Evolutionary conservation across 1,140 invertebrate species (phyloP), one percentile per base, ranked within the genome.

Genomic region (Carposina sasakii): DNA sequence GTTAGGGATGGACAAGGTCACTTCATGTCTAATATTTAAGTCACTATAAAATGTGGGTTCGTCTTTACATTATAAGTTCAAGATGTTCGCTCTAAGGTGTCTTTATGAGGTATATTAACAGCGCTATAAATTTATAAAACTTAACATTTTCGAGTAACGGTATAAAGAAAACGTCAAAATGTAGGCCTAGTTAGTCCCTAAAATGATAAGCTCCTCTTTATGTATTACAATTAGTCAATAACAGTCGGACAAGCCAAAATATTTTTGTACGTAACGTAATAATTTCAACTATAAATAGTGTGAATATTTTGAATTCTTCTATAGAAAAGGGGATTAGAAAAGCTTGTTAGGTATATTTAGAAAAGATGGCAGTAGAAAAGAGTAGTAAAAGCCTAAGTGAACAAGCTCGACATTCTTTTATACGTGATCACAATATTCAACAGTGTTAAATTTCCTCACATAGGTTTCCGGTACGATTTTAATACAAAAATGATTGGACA

Each of bases 1-100:
- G 70, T 74, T 64, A 66, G 60, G 67, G 65, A 78, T 79, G 73
- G 72, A 70, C 73, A 82, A 82, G 78, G 78, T 76, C 78, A 82
- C 78, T 82, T 82, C 66, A 69, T 70, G 73, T 72, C 78, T 81
- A 81, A 72, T 44, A 68, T 74, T 78, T 57, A 67, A 66, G 62
- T 68, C 57, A 67, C 61, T 65, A 71, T 66, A 67, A 62, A 63
- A 67, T 64, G 58, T 55, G 43, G 63, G 54, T 60, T 41, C 48
- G 49, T 64, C 45, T 55, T 60, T 39, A 23, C 63, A 63, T 52
- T 57, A 58, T 54, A 62, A 48, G 56, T 52, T 52, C 58, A 67
- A 45, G 52, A 52, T 61, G 57, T 55, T 59, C 60, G 56, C 67
- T 63, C 46, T 68, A 67, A 54, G 67, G 53, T 52, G 55, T 64